Percentiles rank a stretch among this genome's conserved stretches.
Conservation (phyloP, 2,888 invertebrate species). For the Mesorhabditis sp. region DNA sequence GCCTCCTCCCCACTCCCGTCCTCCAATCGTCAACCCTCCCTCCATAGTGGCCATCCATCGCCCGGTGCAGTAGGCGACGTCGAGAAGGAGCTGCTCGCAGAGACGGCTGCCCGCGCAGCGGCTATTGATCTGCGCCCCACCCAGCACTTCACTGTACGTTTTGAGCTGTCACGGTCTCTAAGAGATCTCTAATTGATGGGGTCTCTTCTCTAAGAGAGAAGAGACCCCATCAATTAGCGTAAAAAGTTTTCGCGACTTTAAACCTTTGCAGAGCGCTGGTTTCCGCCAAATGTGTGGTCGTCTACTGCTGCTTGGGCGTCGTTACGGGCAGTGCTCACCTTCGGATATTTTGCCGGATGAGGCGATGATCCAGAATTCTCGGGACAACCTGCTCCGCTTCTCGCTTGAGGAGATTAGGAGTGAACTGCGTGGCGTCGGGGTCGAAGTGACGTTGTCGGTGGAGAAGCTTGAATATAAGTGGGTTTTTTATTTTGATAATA, state of each 20-base stretch:
- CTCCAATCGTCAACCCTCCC: too few species aligned
- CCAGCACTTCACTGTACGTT: conserved; percentile 21
- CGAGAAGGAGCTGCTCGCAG: conserved; percentile 32
- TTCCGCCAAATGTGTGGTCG: neutral
- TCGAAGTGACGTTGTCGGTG: neutral
- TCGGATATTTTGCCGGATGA: conserved; percentile 6
- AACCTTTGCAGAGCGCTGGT: neutral
- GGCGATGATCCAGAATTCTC: neutral
- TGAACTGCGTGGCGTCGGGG: neutral
- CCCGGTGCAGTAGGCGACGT: conserved; percentile 27
- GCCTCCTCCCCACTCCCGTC: too few species aligned
- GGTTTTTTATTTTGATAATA: neutral
- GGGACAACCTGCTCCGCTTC: conserved; percentile 2
- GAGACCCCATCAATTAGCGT: neutral
- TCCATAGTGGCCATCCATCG: too few species aligned
- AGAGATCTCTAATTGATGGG: too few species aligned
- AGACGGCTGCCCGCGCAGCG: conserved; percentile 31
- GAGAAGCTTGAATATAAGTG: neutral
- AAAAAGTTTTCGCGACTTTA: neutral
- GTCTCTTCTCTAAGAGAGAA: too few species aligned
- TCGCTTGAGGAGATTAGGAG: neutral
- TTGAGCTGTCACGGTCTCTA: too few species aligned
- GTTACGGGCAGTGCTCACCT: neutral
- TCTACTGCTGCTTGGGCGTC: neutral
- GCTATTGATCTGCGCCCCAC: conserved; percentile 38